Percentiles rank a stretch among this genome's conserved stretches.
Evolutionary conservation across 2,888 invertebrate species (phyloP).

Genomic region (Pinctada fucata): DNA sequence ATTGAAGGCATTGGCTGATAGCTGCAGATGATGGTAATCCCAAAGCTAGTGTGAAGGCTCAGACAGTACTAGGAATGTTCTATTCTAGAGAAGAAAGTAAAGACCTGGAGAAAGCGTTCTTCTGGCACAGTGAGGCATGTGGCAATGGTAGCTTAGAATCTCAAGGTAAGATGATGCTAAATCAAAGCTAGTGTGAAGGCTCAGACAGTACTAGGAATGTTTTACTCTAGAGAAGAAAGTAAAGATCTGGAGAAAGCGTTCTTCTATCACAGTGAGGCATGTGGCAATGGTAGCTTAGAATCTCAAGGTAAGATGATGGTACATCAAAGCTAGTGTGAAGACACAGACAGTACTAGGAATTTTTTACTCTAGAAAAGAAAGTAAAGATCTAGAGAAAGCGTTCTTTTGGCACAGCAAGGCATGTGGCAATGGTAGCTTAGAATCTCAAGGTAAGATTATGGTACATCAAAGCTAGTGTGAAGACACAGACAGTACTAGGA

Average conservation of each 20-base stretch:
- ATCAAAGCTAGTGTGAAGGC: slow-evolving; percentile 71
- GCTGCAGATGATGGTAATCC: slow-evolving; percentile 77
- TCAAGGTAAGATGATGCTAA: slow-evolving; percentile 66
- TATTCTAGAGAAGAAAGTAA: slow-evolving; percentile 68
- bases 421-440: slow-evolving; percentile 76
- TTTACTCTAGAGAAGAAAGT: slow-evolving; percentile 69
- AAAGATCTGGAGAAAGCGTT: slow-evolving; percentile 73
- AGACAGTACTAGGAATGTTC: slow-evolving; percentile 75
- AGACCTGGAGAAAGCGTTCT: slow-evolving; percentile 74
- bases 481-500: slow-evolving; percentile 75
- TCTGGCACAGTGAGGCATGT: slow-evolving; percentile 77
- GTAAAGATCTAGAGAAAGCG: slow-evolving; percentile 70
- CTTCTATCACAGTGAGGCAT: slow-evolving; percentile 77
- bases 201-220: slow-evolving; percentile 75
- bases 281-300: slow-evolving; percentile 76
- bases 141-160: slow-evolving; percentile 77
- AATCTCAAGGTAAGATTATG: slow-evolving; percentile 74
- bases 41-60: slow-evolving; percentile 73
- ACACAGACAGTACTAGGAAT: slow-evolving; percentile 76
- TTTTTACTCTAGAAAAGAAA: slow-evolving; percentile 71
- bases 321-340: slow-evolving; percentile 64
- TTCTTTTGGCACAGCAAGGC: slow-evolving; percentile 77
- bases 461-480: slow-evolving; percentile 62
- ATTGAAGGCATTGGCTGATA: slow-evolving; percentile 71
- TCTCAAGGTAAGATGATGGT: slow-evolving; percentile 72